phyloP scores from a whole-genome alignment of 2,888 invertebrate genomes.

The Pegoplata infirma region DNA sequence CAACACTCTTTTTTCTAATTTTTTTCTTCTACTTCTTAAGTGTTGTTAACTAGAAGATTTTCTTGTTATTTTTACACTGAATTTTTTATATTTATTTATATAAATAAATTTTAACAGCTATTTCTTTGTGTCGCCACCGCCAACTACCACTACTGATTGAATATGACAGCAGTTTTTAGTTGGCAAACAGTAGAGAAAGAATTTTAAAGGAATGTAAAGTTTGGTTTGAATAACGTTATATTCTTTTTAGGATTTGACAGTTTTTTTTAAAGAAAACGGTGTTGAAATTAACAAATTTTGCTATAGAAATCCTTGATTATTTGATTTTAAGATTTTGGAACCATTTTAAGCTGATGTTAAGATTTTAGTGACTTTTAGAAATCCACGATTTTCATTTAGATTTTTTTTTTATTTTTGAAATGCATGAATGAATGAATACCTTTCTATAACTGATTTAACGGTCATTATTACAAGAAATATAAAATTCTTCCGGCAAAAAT shows the following conservation, averaged over 20 bases:
- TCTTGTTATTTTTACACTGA: constrained; percentile 43
- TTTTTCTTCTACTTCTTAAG: constrained; percentile 7
- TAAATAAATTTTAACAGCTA: not conserved
- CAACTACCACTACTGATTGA: constrained; percentile 15
- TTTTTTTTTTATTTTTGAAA: no score
- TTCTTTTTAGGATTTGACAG: not conserved
- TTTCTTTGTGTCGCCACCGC: not conserved
- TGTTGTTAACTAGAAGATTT: constrained; percentile 50
- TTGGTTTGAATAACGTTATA: no score
- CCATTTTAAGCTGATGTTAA: no score
- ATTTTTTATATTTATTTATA: constrained; percentile 36
- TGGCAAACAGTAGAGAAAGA: not conserved
- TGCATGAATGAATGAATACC: no score
- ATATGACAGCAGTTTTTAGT: constrained; percentile 11
- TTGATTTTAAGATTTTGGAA: no score
- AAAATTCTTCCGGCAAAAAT: not conserved
- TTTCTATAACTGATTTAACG: not conserved
- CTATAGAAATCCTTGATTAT: no score
- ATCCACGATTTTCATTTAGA: no score
- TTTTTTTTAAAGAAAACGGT: not conserved
- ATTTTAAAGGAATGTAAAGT: not conserved
- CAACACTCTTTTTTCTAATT: not conserved
- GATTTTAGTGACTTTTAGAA: no score
- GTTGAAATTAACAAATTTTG: no score
- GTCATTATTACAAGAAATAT: not conserved